These are phyloP conservation scores for Lepidurus couesii DNA, from an alignment of 1,140 invertebrate species.

Conservation along the genomic window DNA sequence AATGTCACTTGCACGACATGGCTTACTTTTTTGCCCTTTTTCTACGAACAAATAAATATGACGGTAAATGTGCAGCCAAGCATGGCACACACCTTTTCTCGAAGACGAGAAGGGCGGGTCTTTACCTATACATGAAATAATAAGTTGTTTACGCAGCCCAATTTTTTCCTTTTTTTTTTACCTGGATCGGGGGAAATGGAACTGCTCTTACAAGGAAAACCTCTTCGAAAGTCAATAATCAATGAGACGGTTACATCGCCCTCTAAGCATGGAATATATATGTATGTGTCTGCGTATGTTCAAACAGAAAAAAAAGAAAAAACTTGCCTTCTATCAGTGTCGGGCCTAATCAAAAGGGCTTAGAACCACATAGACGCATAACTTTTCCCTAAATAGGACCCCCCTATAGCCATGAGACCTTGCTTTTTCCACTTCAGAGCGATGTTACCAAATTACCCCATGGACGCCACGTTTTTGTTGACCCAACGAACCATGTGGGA, in stretches of 20 bases:
- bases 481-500: conserved; percentile 4
- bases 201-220: no score
- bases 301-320: no score
- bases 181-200: background rate
- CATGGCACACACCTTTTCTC: background rate
- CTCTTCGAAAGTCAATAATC: no score
- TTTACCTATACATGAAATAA: background rate
- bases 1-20: conserved; percentile 16
- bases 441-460: background rate
- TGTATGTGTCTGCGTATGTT: no score
- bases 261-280: no score
- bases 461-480: background rate
- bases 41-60: background rate
- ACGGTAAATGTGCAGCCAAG: conserved; percentile 2
- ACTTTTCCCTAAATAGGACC: background rate
- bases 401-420: background rate
- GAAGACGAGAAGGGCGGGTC: background rate
- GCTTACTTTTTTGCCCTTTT: background rate
- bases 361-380: background rate
- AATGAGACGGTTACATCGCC: no score
- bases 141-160: background rate
- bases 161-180: background rate
- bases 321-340: no score
- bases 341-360: background rate
- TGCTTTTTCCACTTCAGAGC: background rate